Conservation (phyloP, 2,888 invertebrate genomes). For the Drosophila sordidula region DNA sequence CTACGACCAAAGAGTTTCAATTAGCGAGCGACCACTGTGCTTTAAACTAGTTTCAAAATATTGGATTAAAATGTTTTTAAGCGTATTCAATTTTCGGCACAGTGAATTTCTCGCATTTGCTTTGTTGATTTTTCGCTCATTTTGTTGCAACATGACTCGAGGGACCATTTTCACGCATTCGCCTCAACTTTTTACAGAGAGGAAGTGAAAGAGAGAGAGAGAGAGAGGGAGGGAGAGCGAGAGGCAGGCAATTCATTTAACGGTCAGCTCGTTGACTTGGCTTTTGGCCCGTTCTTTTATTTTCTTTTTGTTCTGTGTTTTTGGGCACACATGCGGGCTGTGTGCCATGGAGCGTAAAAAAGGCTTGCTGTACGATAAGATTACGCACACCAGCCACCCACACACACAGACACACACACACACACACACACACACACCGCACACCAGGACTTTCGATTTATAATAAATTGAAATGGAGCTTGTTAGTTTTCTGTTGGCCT, state of each 20-base stretch:
- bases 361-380: constrained; percentile 74
- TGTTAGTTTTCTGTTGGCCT: constrained; percentile 62
- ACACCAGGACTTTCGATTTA: constrained; percentile 62
- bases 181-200: constrained; percentile 4
- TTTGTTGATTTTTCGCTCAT: constrained; percentile 20
- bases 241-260: constrained; percentile 53
- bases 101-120: constrained; percentile 8
- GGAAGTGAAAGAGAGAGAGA: neutral
- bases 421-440: constrained; percentile 1
- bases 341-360: constrained; percentile 68
- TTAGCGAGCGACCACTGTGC: too few relatives aligned
- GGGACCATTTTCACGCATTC: constrained; percentile 33
- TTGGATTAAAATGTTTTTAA: neutral
- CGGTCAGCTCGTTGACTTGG: constrained; percentile 60
- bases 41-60: too few relatives aligned
- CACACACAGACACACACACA: constrained; percentile 14
- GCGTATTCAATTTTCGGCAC: constrained; percentile 1
- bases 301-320: constrained; percentile 8
- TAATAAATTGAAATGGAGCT: constrained; percentile 78
- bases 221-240: neutral
- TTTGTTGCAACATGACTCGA: constrained; percentile 37
- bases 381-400: constrained; percentile 33
- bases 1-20: too few relatives aligned
- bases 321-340: constrained; percentile 50
- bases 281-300: constrained; percentile 33